A percentile compares a stretch with the other conserved stretches of the same genome.
These are phyloP conservation scores for Phylloscopus trochilus DNA, from an alignment of 2,113 vertebrate species.

Conservation along the genomic window DNA sequence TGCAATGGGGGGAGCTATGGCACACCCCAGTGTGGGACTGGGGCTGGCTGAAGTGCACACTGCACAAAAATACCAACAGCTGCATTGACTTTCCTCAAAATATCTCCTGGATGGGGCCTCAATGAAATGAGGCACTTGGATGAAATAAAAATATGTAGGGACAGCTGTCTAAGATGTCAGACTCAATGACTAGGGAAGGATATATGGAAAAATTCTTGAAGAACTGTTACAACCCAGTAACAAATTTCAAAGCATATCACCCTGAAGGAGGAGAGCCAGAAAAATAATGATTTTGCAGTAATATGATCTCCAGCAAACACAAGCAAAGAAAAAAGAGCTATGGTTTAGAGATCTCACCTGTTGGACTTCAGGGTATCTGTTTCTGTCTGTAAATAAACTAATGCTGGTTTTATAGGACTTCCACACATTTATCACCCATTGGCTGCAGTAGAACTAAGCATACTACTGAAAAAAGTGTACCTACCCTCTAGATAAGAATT, in stretches of 20 bases:
- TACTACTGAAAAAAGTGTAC: neutral
- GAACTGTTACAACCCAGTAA: neutral
- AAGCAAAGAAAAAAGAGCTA: neutral
- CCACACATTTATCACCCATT: neutral
- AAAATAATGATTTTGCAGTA: neutral
- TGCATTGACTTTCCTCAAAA: neutral
- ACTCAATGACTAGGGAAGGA: neutral
- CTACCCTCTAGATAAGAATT: neutral
- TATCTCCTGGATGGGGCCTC: neutral
- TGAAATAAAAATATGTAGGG: neutral
- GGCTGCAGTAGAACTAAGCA: neutral
- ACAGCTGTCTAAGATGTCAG: neutral
- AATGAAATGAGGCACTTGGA: neutral
- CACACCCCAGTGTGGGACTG: accelerated
- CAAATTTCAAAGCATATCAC: neutral
- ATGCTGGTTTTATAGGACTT: neutral
- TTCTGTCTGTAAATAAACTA: neutral
- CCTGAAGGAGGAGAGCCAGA: neutral
- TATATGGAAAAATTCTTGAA: neutral
- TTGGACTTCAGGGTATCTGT: neutral
- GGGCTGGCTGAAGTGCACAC: neutral
- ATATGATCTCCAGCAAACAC: neutral
- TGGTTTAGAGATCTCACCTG: neutral
- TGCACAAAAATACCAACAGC: neutral
- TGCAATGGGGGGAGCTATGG: accelerated